Evolutionary conservation across 1,140 invertebrate genomes (phyloP).

Genomic region (Drosophila kikkawai): DNA sequence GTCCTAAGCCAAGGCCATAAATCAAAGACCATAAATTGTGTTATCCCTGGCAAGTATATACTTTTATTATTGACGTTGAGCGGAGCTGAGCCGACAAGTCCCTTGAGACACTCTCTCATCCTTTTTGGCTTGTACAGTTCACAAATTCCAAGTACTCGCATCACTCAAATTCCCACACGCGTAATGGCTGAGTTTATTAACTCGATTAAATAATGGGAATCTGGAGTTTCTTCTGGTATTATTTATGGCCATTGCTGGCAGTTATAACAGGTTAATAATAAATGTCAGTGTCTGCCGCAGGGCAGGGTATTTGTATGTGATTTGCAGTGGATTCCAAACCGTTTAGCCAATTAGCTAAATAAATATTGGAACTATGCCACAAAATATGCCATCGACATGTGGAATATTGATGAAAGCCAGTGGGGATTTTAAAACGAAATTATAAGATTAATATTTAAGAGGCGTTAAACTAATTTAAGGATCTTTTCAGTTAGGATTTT

Average conservation of each 20-base stretch:
- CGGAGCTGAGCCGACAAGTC: slow-evolving; percentile 5
- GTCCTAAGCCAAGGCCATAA: slow-evolving; percentile 9
- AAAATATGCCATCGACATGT: background rate
- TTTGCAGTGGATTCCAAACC: background rate
- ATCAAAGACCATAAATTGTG: slow-evolving; percentile 14
- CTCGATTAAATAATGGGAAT: slow-evolving; percentile 20
- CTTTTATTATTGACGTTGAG: slow-evolving; percentile 7
- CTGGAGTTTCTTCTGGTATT: slow-evolving; percentile 12
- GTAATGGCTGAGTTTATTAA: slow-evolving; percentile 21
- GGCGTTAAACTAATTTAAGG: background rate
- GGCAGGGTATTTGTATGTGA: background rate
- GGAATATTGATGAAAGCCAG: background rate
- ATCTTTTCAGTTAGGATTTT: background rate
- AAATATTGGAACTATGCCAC: background rate
- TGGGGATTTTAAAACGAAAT: background rate
- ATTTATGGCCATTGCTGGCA: slow-evolving; percentile 6
- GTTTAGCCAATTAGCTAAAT: background rate
- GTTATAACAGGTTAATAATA: slow-evolving; percentile 1
- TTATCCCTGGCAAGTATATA: slow-evolving; percentile 1
- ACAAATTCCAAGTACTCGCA: slow-evolving; percentile 1
- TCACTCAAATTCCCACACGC: slow-evolving; percentile 10
- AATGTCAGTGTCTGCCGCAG: background rate
- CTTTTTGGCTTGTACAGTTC: background rate
- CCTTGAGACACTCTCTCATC: background rate
- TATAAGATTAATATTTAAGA: background rate